Base-by-base conservation (phyloP, 2,113 vertebrate species). In the Ifrita kowaldi region DNA sequence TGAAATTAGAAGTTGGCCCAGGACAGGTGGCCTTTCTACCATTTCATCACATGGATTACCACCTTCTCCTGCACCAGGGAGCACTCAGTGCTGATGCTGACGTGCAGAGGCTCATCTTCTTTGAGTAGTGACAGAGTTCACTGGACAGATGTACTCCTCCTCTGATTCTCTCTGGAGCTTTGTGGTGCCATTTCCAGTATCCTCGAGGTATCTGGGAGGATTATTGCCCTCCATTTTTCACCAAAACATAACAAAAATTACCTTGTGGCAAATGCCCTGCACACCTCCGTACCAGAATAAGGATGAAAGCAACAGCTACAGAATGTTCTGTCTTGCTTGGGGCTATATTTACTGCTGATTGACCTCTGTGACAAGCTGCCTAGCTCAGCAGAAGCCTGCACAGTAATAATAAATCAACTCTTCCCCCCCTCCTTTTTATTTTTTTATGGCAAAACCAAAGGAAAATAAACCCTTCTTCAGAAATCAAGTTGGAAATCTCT, bases 371-470 rank as follows among this genome's bases (percentile, higher is more conserved):
- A 86, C 64, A 95, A 76, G 60, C 42, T 93, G 69, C 82, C 49
- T 74, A 84, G 71, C 76, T 89, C 83, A 96, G 87, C 82, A 93
- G 64, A 91, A 95, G n/a, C 28, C 44, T 65, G 56, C 60, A 52
- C 49, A 94, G 69, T 42, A 70, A 92, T 70, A 93, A 86, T 13
- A 60, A 26, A 80, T 39, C 52, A 84, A 37, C 13, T 24, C 13
- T 68, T n/a, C 2, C 30, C 4, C 12, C 1, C 1, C 4, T 3
- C 1, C 3, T 7, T 32, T 32, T 13, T 32, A 24, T 49, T 33
- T 64, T 83, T 65, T n/a, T 3, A 76, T 8, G 15, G 32, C 18
- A 89, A 91, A 87, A 89, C 2, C 16, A 84, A 89, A 92, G 30
- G 28, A 89, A 93, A 88, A 83, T 15, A 74, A 88, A 39, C 4